Evolutionary conservation across 2,888 invertebrate genomes (phyloP).

Genomic region (Lepidocyrtoides sp.): DNA sequence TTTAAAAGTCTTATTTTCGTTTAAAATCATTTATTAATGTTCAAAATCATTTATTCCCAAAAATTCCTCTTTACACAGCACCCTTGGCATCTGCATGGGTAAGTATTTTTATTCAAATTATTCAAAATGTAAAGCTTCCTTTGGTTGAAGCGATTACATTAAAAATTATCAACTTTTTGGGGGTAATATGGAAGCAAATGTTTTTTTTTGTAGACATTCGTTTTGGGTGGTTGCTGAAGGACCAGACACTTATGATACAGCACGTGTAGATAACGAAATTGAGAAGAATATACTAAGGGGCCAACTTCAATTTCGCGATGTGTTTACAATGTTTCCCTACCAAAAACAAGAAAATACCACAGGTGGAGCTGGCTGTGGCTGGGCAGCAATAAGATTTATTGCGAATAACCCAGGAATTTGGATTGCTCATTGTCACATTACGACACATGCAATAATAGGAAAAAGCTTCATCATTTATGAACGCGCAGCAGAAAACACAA

Average conservation of each 20-base stretch:
- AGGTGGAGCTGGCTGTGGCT: constrained; percentile 79
- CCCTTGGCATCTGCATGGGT: constrained; percentile 82
- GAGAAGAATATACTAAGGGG: constrained; percentile 47
- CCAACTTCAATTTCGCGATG: constrained; percentile 75
- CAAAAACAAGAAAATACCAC: constrained; percentile 63
- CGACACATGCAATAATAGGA: constrained; percentile 80
- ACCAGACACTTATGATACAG: constrained; percentile 62
- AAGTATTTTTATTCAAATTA: not conserved
- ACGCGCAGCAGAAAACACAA: constrained; percentile 29
- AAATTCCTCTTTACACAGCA: constrained; percentile 73
- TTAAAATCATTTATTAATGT: too few species aligned
- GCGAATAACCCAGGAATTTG: constrained; percentile 81
- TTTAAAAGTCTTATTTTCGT: too few species aligned
- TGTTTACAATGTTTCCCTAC: constrained; percentile 76
- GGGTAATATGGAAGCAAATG: not conserved
- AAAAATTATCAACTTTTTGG: not conserved
- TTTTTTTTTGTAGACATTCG: constrained; percentile 50
- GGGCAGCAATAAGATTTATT: constrained; percentile 79
- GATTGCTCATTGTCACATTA: constrained; percentile 82
- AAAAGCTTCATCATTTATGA: constrained; percentile 82
- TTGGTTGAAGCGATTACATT: too few species aligned
- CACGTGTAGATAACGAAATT: constrained; percentile 41
- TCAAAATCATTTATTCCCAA: not conserved
- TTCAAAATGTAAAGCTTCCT: too few species aligned
- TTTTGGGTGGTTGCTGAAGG: constrained; percentile 81